Base-by-base conservation (phyloP, 1,140 invertebrate genomes). In the Eriocheir sinensis region DNA sequence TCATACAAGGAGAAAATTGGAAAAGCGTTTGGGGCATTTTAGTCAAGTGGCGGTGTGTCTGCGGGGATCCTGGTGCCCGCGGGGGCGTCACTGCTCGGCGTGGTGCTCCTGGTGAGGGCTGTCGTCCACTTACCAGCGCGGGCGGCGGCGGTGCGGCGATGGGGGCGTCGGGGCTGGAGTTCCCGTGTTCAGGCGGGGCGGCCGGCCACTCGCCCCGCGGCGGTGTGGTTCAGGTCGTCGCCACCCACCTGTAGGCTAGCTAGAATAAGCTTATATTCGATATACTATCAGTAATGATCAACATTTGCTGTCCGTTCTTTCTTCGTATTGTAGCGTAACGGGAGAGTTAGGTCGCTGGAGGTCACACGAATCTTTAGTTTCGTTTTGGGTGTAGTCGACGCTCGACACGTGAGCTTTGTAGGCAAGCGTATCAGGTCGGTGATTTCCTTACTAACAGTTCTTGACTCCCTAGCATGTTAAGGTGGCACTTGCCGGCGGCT, bases 251-350 rank as follows among this genome's bases (percentile, higher is more conserved):
- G 79, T 94, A 94, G 81, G 89, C 27, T 94, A 94, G 72, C 92
- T 94, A 94, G 94, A 53, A 53, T 94, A 91, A 94, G 94, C 94
- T 94, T 94, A 94, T 94, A 94, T 92, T 94, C 94, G 85, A 93
- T 53, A 94, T 89, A 89, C 44, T 94, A 91, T 90, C 53, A 94
- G 80, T 94, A 53, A 91, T 83, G 60, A 94, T 94, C 91, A 91
- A 79, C 80, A 94, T 92, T 94, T 94, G 89, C 94, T 94, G 94
- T 94, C 90, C 30, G 80, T 60, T 90, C 86, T 91, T 91, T 92
- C 90, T 90, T 80, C 89, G 81, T 94, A 83, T 94, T 85, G 94
- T 91, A 94, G 90, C 38, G 60, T 72, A 91, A 92, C 38, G 60
- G 60, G 60, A 72, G 60, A 72, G 60, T 72, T 72, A n/a, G 60